Percentiles rank a stretch among this genome's conserved stretches.
Conservation (phyloP, 2,113 vertebrate species). For the Melospiza melodia region DNA sequence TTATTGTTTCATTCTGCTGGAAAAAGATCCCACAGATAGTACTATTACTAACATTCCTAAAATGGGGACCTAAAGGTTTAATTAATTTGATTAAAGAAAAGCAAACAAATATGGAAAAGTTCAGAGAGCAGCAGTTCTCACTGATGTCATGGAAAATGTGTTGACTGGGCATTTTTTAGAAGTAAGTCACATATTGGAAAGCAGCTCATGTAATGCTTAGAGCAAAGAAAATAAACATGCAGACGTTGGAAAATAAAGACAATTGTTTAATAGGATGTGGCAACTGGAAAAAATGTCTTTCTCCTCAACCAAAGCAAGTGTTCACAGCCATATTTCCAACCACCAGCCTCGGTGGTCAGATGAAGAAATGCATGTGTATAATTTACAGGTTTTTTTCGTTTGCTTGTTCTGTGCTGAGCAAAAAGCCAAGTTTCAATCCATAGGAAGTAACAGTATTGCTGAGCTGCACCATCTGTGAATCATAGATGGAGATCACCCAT, state of each 20-base stretch:
- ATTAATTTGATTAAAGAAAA: slow-evolving; percentile 32
- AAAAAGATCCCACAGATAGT: neutral
- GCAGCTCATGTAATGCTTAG: neutral
- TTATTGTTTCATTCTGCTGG: neutral
- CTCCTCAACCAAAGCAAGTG: neutral
- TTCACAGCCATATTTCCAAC: neutral
- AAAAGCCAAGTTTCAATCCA: neutral
- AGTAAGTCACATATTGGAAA: neutral
- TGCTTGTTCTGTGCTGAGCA: neutral
- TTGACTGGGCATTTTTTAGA: neutral
- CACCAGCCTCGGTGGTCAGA: neutral
- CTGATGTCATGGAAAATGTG: slow-evolving; percentile 1
- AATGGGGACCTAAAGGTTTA: neutral
- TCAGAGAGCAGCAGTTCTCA: neutral
- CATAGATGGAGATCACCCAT: neutral
- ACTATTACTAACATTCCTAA: neutral
- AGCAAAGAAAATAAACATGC: slow-evolving; percentile 17
- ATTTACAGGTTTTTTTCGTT: neutral
- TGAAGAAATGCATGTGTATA: neutral
- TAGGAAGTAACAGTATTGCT: neutral
- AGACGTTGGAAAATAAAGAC: neutral
- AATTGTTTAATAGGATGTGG: neutral
- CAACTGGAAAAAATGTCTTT: neutral
- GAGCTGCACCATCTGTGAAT: neutral
- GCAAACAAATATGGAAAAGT: slow-evolving; percentile 20